phyloP scores from a whole-genome alignment of 2,888 invertebrate species.

The Drosophila lutescens region DNA sequence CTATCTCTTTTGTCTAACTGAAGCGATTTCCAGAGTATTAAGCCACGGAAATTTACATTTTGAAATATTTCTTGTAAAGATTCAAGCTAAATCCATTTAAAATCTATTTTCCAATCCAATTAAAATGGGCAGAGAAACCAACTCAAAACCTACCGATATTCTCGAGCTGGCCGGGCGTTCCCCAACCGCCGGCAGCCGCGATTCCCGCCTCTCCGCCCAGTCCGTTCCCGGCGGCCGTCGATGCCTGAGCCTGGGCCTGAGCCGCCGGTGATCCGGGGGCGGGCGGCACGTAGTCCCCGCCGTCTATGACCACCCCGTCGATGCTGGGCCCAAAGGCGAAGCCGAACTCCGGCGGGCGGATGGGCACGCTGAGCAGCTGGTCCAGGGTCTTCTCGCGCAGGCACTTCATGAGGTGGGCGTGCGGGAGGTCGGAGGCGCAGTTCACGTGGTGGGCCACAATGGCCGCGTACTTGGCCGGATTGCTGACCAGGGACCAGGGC shows the following conservation, averaged over 20 bases:
- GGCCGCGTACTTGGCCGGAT: conserved; percentile 92
- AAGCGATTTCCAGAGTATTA: too few species aligned
- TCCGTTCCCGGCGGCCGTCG: conserved; percentile 70
- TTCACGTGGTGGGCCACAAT: conserved; percentile 94
- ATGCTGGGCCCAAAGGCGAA: conserved; percentile 97
- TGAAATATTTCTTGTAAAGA: too few species aligned
- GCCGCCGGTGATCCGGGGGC: conserved; percentile 76
- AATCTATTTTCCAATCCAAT: neutral
- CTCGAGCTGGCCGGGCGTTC: conserved; percentile 82
- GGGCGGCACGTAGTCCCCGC: conserved; percentile 83
- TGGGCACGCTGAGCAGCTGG: conserved; percentile 90
- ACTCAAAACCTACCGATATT: conserved; percentile 75
- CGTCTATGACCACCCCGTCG: conserved; percentile 94
- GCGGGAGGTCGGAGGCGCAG: conserved; percentile 91
- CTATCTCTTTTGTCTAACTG: too few species aligned
- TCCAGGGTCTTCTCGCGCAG: conserved; percentile 92
- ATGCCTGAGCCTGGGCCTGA: conserved; percentile 78
- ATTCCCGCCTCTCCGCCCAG: conserved; percentile 80
- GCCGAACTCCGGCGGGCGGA: conserved; percentile 91
- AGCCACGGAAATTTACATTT: too few species aligned
- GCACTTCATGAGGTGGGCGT: conserved; percentile 91
- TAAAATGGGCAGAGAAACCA: neutral
- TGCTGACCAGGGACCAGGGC: conserved; percentile 93
- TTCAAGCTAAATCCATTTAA: too few species aligned
- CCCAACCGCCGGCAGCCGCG: conserved; percentile 81